Evolutionary conservation across 2,888 invertebrate species (phyloP), one percentile per base, ranked within the genome.

Genomic region (Drosophila paranaensis): DNA sequence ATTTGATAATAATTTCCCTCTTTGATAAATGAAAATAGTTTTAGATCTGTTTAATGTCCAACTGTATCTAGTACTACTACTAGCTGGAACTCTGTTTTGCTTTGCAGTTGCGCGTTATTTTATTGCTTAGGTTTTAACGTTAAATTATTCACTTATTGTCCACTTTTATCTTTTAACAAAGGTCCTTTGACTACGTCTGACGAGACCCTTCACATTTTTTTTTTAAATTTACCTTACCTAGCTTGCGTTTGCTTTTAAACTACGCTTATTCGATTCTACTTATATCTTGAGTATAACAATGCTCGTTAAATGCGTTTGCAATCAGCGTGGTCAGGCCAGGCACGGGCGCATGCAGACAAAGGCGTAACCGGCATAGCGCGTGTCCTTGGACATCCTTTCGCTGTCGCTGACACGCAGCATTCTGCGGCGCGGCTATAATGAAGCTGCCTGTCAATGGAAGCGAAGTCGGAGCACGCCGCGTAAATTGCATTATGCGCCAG

Each of bases 401-500:
- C 68, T 71, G 60, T 48, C 40, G 62, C 65, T 60, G 60, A 58
- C 77, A 77, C 60, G 71, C 71, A 58, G 39, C 42, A 14, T 37
- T 48, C 33, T 57, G 46, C 58, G 66, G 56, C 30, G 56, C 51
- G 40, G 14, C 9, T 62, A 43, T 75, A 77, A 75, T 73, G 74
- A 78, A 67, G 75, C 60, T 53, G 63, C 27, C 56, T 62, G 60
- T 68, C 71, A 71, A 76, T 76, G 53, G 51, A 33, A 33, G 70
- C 30, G 61, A 56, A 73, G 61, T 51, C 56, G 54, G 33, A 48
- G 71, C 60, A 73, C 67, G 80, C 61, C 61, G 68, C 56, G 63
- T 9, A 70, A 69, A 81, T 78, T 83, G 89, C 71, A 83, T 78
- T 83, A 81, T 83, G 84, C 54, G 61, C 56, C 55, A 73, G 72